These are phyloP conservation scores for Erynnis tages DNA, from an alignment of 2,888 invertebrate genomes.

Conservation along the genomic window DNA sequence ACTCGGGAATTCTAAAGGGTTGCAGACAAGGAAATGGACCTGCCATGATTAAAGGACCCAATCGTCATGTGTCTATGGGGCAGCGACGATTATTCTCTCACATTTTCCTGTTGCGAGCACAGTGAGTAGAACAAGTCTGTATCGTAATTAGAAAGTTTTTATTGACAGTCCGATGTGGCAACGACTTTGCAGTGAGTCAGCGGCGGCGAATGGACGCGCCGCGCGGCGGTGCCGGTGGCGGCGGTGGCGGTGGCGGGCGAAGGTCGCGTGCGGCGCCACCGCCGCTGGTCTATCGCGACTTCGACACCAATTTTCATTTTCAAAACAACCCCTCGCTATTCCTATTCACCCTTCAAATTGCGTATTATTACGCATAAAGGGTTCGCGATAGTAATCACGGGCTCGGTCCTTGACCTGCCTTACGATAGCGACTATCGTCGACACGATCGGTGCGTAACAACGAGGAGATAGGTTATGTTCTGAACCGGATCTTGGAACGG, in stretches of 20 bases:
- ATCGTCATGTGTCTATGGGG: too few species aligned
- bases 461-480: not conserved
- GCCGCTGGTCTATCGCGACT: slow-evolving; percentile 24
- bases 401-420: slow-evolving; percentile 38
- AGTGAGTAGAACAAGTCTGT: slow-evolving; percentile 3
- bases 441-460: not conserved
- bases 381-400: slow-evolving; percentile 25
- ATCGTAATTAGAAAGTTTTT: slow-evolving; percentile 36
- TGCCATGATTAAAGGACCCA: too few species aligned
- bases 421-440: slow-evolving; percentile 18
- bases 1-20: too few species aligned
- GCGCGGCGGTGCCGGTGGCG: slow-evolving; percentile 31
- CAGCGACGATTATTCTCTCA: too few species aligned
- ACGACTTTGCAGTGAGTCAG: slow-evolving; percentile 41
- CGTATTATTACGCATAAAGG: slow-evolving; percentile 35
- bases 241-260: slow-evolving; percentile 35
- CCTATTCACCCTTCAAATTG: slow-evolving; percentile 33
- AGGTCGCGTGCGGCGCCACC: slow-evolving; percentile 43
- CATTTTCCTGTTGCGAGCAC: not conserved
- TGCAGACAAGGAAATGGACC: too few species aligned
- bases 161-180: slow-evolving; percentile 23
- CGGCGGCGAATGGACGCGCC: not conserved
- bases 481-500: slow-evolving; percentile 7
- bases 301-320: slow-evolving; percentile 30
- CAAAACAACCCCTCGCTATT: slow-evolving; percentile 32